phyloP scores from a whole-genome alignment of 2,888 invertebrate genomes.

The Craniophora ligustri region DNA sequence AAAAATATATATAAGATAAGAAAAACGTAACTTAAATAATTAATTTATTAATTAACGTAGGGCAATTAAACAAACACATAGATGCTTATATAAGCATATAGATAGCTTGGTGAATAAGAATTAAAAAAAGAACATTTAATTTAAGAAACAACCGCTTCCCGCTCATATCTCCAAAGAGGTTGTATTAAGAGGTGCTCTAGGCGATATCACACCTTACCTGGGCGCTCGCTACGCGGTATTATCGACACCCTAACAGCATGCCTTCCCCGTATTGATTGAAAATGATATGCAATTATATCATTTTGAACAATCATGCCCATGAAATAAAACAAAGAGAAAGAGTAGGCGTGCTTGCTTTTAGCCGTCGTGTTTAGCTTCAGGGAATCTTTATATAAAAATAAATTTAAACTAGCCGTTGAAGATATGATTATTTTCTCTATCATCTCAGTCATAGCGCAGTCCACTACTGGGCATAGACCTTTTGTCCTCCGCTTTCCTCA shows the following conservation, averaged over 20 bases:
- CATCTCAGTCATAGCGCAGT: too few species aligned
- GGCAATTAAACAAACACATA: too few species aligned
- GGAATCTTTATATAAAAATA: conserved; percentile 15
- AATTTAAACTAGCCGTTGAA: too few species aligned
- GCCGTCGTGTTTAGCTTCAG: conserved; percentile 24
- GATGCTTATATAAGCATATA: too few species aligned
- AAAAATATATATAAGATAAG: too few species aligned
- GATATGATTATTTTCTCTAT: too few species aligned
- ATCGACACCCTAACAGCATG: conserved; percentile 51
- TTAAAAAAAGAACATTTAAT: too few species aligned
- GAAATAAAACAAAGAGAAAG: conserved; percentile 14
- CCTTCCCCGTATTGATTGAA: conserved; percentile 45
- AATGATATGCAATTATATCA: conserved; percentile 51
- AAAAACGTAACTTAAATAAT: too few species aligned
- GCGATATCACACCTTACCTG: conserved; percentile 71
- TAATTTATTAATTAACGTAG: too few species aligned
- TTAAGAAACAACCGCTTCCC: conserved; percentile 20
- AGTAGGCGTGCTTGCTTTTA: conserved; percentile 10
- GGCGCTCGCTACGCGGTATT: conserved; percentile 41
- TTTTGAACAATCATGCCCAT: conserved; percentile 17
- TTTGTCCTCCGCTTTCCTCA: too few species aligned
- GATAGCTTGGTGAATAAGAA: too few species aligned
- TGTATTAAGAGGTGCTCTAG: conserved; percentile 50
- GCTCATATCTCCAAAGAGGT: conserved; percentile 8
- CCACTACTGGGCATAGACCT: too few species aligned